Base-by-base conservation (phyloP, 2,888 invertebrate species). In the Geotrupes spiniger region DNA sequence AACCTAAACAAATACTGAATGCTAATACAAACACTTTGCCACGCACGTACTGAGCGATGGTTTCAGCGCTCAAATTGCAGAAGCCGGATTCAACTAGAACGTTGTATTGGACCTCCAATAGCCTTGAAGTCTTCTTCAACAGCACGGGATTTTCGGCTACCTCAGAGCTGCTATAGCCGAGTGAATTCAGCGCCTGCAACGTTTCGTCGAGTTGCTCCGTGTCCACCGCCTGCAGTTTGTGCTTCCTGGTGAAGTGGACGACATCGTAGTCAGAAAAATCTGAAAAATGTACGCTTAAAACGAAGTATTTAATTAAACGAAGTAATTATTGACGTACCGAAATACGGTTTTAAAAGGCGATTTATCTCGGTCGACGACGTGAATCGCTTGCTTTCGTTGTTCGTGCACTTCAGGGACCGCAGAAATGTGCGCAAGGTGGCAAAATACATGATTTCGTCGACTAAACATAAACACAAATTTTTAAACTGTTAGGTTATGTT, bases 31-130 rank as follows among this genome's bases (percentile, higher is more conserved):
- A n/a, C n/a, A n/a, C n/a, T 77, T 61, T 51, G 70, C 75, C 51
- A 69, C 59, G 43, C 77, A 49, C 77, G 62, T 58, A 68, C 68
- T 58, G 63, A 15, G 54, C 39, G 45, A 70, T 51, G 26, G 61
- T 38, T 29, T 41, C 17, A 3, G 66, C 59, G 45, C 53, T 54
- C 12, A 79, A 63, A 9, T 64, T 53, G 1, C 60, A 50, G 54
- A 83, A 82, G 10, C 81, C 79, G 63, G 82, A 82, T 70, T 86
- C 85, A 53, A 71, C 72, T 9, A 86, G 68, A 36, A 82, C 78
- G 60, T 76, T 74, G 50, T 78, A 78, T 58, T 84, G 82, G 60
- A 85, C 83, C 40, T 80, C 77, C 59, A 84, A 65, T 21, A 78
- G 77, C 15, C 78, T 70, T 1, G 78, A 75, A 58, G 78, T 77